Evolutionary conservation across 2,113 vertebrate genomes (phyloP).

Genomic region (Romanogobio albipinnatus): DNA sequence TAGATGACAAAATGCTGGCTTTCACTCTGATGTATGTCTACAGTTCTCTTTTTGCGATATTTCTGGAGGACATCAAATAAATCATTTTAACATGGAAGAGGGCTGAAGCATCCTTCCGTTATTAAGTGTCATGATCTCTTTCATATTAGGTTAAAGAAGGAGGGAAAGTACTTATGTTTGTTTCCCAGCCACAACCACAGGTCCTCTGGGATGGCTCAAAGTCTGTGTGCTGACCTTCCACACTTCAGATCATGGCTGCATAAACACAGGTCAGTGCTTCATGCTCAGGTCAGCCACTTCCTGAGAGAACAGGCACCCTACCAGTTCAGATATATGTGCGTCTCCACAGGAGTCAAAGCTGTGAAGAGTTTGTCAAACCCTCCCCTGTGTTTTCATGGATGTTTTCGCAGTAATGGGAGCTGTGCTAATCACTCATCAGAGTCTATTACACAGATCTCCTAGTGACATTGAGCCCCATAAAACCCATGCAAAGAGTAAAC

Average conservation of each 20-base stretch:
- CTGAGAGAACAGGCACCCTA: constrained; percentile 40
- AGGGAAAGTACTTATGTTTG: neutral
- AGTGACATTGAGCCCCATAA: constrained; percentile 2
- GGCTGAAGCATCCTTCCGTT: neutral
- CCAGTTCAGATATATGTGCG: constrained; percentile 29
- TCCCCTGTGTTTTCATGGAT: neutral
- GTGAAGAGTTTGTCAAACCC: neutral
- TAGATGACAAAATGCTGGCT: neutral
- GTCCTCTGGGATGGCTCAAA: constrained; percentile 20
- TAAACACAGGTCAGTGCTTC: constrained; percentile 40
- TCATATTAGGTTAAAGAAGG: neutral
- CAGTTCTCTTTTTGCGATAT: neutral
- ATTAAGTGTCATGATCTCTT: neutral
- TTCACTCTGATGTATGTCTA: neutral
- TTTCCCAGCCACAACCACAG: constrained; percentile 49
- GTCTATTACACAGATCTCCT: constrained; percentile 6
- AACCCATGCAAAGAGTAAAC: neutral
- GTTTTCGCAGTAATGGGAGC: constrained; percentile 35
- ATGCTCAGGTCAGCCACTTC: constrained; percentile 46
- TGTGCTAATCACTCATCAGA: constrained; percentile 13
- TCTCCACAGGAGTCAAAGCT: constrained; percentile 29
- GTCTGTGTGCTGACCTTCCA: constrained; percentile 40
- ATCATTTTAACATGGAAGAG: neutral
- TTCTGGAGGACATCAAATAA: neutral
- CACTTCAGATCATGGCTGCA: constrained; percentile 12